Evolutionary conservation across 2,888 invertebrate genomes (phyloP).

Genomic region (Cyrtodaria siliqua): DNA sequence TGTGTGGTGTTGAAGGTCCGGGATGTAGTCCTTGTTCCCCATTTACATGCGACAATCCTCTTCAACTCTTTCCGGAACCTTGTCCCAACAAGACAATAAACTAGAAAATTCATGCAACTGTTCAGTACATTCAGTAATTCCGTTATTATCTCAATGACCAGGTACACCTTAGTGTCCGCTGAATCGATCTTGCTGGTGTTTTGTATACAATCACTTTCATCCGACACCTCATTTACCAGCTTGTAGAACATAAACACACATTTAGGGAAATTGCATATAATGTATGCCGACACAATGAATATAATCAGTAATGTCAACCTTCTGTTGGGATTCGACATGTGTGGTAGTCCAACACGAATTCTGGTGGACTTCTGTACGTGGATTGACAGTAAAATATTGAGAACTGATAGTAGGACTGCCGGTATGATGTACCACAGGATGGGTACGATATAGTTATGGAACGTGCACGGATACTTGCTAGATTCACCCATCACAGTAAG

Average conservation of each 20-base stretch:
- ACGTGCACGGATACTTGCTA: slow-evolving; percentile 63
- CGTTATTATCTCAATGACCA: slow-evolving; percentile 52
- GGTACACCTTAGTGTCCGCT: slow-evolving; percentile 44
- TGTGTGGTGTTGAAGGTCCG: slow-evolving; percentile 63
- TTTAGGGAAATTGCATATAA: slow-evolving; percentile 69
- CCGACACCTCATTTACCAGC: slow-evolving; percentile 54
- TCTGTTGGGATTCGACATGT: slow-evolving; percentile 60
- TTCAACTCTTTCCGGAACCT: slow-evolving; percentile 66
- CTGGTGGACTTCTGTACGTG: slow-evolving; percentile 65
- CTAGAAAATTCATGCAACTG: slow-evolving; percentile 68
- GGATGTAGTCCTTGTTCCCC: not conserved
- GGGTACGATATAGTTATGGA: slow-evolving; percentile 67
- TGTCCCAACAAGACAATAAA: slow-evolving; percentile 71
- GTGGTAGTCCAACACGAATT: slow-evolving; percentile 61
- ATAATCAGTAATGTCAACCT: slow-evolving; percentile 68
- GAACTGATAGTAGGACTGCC: slow-evolving; percentile 55
- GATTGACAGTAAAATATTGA: slow-evolving; percentile 62
- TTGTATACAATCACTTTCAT: slow-evolving; percentile 49
- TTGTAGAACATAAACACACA: slow-evolving; percentile 66
- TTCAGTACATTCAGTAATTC: slow-evolving; percentile 70
- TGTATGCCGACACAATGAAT: slow-evolving; percentile 65
- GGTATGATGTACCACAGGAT: slow-evolving; percentile 71
- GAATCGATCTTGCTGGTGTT: slow-evolving; percentile 49
- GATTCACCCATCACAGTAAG: slow-evolving; percentile 51
- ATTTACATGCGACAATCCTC: slow-evolving; percentile 47